Evolutionary conservation across 1,140 invertebrate species (phyloP), one percentile per base, ranked within the genome.

Genomic region (Lasioglossum albipes): DNA sequence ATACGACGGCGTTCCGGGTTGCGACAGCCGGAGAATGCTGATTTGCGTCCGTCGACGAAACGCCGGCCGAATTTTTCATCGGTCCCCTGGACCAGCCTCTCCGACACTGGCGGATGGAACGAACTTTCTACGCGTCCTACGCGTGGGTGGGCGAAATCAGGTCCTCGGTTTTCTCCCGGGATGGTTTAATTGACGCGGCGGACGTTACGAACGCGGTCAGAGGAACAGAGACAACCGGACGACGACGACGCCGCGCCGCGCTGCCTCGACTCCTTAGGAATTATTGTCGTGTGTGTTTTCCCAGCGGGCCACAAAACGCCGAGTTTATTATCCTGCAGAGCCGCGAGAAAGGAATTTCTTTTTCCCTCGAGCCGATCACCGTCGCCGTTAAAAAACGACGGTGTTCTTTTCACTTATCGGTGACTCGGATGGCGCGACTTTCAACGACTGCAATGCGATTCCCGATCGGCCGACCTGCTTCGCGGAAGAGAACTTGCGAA

Each of bases 81-180:
- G 20, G 42, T 18, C 42, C 4, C 9, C 20, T n/a, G 12, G 64
- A 59, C 31, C 13, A 68, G n/a, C 45, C 13, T 12, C 45, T 49
- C 45, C 45, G 52, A 7, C 27, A 22, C n/a, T n/a, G 49, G 72
- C 5, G 7, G 76, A 74, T 49, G 41, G 27, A 54, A 36, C 36
- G 54, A 80, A 83, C 77, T 86, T 86, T 86, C 85, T 86, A 86
- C 85, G 81, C 64, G 75, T 73, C 52, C 62, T 79, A 77, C 81
- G 70, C 76, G 84, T 86, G 81, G 85, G 81, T 85, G 81, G 65
- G 84, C 76, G 76, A 86, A 86, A 86, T 86, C 69, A 70, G 76
- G 84, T 86, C 81, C 68, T 27, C 57, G 42, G 75, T 72, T 82
- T 82, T 82, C 75, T 78, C 68, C 75, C 62, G 52, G 79, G 68